These are phyloP conservation scores for Heliconius charithonia DNA, from an alignment of 2,888 invertebrate genomes.

Conservation along the genomic window DNA sequence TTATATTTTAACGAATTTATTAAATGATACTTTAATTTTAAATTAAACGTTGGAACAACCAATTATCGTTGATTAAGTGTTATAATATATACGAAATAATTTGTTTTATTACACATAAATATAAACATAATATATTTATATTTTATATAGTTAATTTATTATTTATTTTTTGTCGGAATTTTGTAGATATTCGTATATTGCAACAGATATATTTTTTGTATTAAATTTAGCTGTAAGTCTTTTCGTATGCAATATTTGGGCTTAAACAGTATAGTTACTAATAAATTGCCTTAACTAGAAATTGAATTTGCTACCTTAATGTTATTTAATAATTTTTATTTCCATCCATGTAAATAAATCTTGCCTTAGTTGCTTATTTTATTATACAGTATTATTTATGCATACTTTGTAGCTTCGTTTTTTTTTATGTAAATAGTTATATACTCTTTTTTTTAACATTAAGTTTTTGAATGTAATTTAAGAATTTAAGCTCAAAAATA, in stretches of 20 bases:
- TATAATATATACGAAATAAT: neutral
- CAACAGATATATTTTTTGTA: neutral
- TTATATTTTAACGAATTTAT: constrained; percentile 31
- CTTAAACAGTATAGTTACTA: neutral
- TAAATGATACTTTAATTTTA: constrained; percentile 13
- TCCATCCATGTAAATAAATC: constrained; percentile 53
- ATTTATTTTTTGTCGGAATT: neutral
- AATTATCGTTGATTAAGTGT: neutral
- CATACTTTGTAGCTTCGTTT: constrained; percentile 48
- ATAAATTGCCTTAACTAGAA: neutral
- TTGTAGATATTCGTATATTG: constrained; percentile 1
- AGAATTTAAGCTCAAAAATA: constrained; percentile 39
- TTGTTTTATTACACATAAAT: neutral
- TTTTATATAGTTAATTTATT: neutral
- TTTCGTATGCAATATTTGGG: neutral
- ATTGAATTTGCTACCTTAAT: neutral
- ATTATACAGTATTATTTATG: constrained; percentile 69
- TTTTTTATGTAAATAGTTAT: constrained; percentile 16
- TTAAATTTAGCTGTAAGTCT: neutral
- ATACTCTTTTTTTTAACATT: constrained; percentile 18
- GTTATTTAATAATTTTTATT: neutral
- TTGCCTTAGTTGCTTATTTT: constrained; percentile 59
- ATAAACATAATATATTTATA: neutral
- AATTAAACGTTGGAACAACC: neutral
- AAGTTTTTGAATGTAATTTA: constrained; percentile 22